phyloP scores from a whole-genome alignment of 2,797 vertebrate genomes.

The Muscicapa striata region DNA sequence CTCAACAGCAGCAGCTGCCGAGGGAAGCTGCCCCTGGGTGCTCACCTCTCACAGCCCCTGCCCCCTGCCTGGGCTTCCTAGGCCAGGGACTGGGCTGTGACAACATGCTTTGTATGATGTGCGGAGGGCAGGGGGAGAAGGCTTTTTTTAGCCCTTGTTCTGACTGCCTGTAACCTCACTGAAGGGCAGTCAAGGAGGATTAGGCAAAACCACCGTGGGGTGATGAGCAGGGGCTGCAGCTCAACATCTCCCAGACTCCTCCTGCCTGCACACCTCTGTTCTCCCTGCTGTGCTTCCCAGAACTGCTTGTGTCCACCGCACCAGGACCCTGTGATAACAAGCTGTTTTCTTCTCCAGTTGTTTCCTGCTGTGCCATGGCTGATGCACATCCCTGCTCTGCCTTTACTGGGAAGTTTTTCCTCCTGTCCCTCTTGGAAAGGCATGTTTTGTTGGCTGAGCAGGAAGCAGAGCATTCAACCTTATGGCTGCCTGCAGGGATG shows the following conservation, averaged over 20 bases:
- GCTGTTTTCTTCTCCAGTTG: background rate
- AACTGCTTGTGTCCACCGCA: background rate
- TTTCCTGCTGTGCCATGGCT: background rate
- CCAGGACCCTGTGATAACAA: background rate
- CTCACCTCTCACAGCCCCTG: fast-evolving
- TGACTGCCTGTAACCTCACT: background rate
- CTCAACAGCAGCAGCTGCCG: background rate
- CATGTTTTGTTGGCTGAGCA: background rate
- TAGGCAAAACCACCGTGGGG: fast-evolving
- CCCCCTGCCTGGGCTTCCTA: background rate
- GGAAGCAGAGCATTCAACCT: background rate
- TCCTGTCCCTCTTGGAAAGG: background rate
- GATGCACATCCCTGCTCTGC: background rate
- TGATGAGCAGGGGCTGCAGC: background rate
- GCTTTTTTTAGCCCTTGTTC: background rate
- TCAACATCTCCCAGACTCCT: background rate
- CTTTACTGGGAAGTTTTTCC: background rate
- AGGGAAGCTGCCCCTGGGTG: background rate
- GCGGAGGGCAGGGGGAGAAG: background rate
- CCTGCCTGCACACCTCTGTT: background rate
- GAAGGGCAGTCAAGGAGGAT: background rate
- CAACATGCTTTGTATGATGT: too few relatives aligned
- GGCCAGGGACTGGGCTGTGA: background rate
- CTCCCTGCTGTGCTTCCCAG: fast-evolving
- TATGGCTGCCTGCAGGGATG: background rate